phyloP scores from a whole-genome alignment of 1,140 invertebrate genomes.

The Daktulosphaira vitifoliae region DNA sequence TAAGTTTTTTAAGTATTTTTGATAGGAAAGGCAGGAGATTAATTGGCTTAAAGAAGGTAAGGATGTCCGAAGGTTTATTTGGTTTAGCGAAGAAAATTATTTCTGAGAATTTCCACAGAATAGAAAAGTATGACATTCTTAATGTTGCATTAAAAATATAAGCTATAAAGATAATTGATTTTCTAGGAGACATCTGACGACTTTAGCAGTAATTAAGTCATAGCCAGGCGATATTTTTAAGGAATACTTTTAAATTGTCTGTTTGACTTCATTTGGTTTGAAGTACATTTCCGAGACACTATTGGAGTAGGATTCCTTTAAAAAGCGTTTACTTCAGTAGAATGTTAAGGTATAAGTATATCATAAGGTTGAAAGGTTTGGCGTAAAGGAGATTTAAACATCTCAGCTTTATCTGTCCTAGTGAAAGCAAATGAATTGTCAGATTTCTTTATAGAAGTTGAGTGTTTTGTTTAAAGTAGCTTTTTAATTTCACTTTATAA shows the following conservation, averaged over 20 bases:
- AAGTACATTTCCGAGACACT: background rate
- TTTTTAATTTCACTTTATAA: background rate
- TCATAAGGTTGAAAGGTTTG: background rate
- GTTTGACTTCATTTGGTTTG: background rate
- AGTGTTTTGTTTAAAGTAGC: too few species aligned
- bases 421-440: background rate
- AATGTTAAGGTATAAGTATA: background rate
- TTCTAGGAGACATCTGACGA: background rate
- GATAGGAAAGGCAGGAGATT: background rate
- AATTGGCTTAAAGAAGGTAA: background rate
- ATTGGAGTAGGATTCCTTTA: background rate
- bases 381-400: background rate
- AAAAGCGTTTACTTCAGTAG: background rate
- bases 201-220: background rate
- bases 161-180: background rate
- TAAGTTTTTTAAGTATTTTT: background rate
- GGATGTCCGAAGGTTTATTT: background rate
- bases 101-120: background rate
- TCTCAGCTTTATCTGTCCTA: background rate
- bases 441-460: too few species aligned
- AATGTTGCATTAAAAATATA: conserved; percentile 21
- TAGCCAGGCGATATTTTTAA: background rate
- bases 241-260: background rate
- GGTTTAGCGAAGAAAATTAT: background rate
- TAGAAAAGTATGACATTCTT: background rate